Conservation (phyloP, 2,888 invertebrate species). For the Acrobasis suavella region DNA sequence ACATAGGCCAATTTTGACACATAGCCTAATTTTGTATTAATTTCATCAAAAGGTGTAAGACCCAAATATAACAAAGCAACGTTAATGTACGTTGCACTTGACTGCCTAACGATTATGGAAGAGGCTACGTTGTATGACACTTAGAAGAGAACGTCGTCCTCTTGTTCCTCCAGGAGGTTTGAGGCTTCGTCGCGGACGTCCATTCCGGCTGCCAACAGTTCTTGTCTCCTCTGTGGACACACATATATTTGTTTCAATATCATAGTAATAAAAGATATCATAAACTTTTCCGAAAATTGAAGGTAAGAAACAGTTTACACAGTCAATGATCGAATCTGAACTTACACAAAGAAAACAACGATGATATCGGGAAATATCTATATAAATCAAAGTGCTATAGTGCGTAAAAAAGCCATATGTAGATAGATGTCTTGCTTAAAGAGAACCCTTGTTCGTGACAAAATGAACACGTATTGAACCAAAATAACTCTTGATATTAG, state of each 20-base stretch:
- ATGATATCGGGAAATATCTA: too few relatives aligned
- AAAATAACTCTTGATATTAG: too few relatives aligned
- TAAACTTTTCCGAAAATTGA: too few relatives aligned
- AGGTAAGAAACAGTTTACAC: too few relatives aligned
- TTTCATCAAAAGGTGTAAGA: neutral
- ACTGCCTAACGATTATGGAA: constrained; percentile 57
- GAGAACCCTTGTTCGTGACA: too few relatives aligned
- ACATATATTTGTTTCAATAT: neutral
- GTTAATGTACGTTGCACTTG: constrained; percentile 35
- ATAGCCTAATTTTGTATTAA: neutral
- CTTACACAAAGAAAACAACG: too few relatives aligned
- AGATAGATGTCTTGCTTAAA: too few relatives aligned
- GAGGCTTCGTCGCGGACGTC: constrained; percentile 75
- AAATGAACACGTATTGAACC: too few relatives aligned
- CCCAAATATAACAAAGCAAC: constrained; percentile 11
- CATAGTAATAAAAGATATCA: too few relatives aligned
- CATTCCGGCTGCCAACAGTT: constrained; percentile 45
- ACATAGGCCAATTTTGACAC: neutral
- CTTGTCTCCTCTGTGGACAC: constrained; percentile 58
- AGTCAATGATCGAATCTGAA: too few relatives aligned
- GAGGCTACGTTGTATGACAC: constrained; percentile 37
- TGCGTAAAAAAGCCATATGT: too few relatives aligned
- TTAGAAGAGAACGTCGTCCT: constrained; percentile 95
- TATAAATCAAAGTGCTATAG: too few relatives aligned
- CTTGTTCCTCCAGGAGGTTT: constrained; percentile 92